Evolutionary conservation across 2,797 vertebrate species (phyloP).

Genomic region (Poeciliopsis infans): DNA sequence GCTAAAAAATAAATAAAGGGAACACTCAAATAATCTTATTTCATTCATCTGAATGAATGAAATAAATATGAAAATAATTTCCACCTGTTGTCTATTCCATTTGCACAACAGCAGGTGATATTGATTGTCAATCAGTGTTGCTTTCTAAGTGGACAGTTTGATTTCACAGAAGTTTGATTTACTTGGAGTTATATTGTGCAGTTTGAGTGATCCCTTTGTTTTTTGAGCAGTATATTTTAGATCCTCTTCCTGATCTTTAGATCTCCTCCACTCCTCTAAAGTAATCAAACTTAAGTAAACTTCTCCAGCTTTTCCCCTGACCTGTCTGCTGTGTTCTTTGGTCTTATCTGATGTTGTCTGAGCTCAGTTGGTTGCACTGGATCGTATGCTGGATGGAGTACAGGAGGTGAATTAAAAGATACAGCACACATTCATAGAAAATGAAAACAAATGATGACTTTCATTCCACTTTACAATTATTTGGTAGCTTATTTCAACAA

Average conservation of each 20-base stretch:
- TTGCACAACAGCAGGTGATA: too few species aligned
- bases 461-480: background rate
- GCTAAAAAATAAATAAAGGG: too few species aligned
- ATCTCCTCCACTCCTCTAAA: background rate
- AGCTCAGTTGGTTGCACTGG: background rate
- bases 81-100: too few species aligned
- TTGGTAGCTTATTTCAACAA: background rate
- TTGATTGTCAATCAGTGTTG: too few species aligned
- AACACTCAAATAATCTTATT: too few species aligned
- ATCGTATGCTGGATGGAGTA: background rate
- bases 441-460: background rate
- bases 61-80: too few species aligned
- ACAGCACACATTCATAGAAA: background rate
- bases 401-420: background rate
- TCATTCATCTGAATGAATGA: too few species aligned
- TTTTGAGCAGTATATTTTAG: background rate
- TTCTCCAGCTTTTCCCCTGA: background rate
- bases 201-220: too few species aligned
- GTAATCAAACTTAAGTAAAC: background rate
- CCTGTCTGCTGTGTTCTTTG: background rate
- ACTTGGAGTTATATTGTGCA: too few species aligned
- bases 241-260: background rate
- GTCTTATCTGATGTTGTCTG: background rate
- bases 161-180: too few species aligned
- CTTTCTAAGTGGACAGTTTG: too few species aligned